phyloP scores from a whole-genome alignment of 2,797 vertebrate genomes.

The Hyperoplus lanceolatus region DNA sequence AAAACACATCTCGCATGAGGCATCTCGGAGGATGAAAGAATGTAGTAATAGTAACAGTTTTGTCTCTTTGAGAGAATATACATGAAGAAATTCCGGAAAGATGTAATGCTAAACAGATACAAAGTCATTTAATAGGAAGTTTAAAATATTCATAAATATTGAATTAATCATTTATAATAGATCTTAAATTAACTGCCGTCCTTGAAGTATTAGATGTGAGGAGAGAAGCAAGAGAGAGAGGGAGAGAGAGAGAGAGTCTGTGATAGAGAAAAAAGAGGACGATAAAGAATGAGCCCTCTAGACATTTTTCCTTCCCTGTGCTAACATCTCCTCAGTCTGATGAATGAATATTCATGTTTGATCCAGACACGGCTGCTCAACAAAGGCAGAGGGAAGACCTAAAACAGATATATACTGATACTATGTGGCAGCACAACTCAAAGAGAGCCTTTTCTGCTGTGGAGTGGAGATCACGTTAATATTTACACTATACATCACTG shows the following conservation, averaged over 20 bases:
- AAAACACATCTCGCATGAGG: conserved; percentile 73
- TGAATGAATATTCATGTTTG: conserved; percentile 84
- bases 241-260: conserved; percentile 46
- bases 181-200: conserved; percentile 87
- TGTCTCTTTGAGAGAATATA: conserved; percentile 77
- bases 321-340: conserved; percentile 80
- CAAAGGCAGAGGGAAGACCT: conserved; percentile 68
- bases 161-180: conserved; percentile 90
- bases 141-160: conserved; percentile 91
- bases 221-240: conserved; percentile 56
- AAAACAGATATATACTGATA: conserved; percentile 67
- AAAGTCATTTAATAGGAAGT: conserved; percentile 87
- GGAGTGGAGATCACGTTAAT: conserved; percentile 47
- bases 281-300: conserved; percentile 82
- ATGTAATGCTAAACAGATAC: conserved; percentile 86
- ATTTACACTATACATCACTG: conserved; percentile 26
- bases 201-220: conserved; percentile 87
- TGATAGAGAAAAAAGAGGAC: conserved; percentile 67
- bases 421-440: conserved; percentile 43
- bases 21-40: conserved; percentile 78
- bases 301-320: conserved; percentile 81
- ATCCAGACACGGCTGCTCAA: conserved; percentile 74
- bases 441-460: conserved; percentile 19
- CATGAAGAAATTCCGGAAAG: conserved; percentile 75
- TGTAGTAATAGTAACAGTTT: conserved; percentile 75